Base-by-base conservation (phyloP, 2,113 vertebrate genomes). In the Cettia cetti region DNA sequence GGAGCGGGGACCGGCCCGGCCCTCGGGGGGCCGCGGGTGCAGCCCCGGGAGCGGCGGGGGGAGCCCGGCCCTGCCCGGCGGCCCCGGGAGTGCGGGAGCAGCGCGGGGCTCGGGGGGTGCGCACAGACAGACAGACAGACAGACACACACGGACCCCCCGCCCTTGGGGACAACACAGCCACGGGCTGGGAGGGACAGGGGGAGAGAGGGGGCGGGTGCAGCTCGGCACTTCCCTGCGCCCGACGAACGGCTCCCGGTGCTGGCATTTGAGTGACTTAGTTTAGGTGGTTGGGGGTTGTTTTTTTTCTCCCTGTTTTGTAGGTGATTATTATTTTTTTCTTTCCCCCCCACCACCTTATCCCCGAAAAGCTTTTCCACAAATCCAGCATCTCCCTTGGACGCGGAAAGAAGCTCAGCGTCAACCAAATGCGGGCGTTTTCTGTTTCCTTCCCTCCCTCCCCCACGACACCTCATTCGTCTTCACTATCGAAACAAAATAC, bases 341-440 rank as follows among this genome's bases (percentile, higher is more conserved):
- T 52, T 28, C 28, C 27, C 9, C 13, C 9, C 28, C 18, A 10
- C 6, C n/a, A n/a, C n/a, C n/a, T n/a, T n/a, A n/a, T n/a, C 9
- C 13, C 11, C 9, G 19, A 71, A 78, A 94, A 95, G 78, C 82
- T 85, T 78, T 79, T 56, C 79, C 66, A n/a, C 70, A 82, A 77
- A 78, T 54, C 79, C 65, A 90, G 75, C 90, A 90, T 74, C 49
- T 94, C 83, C 92, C 79, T 52, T 92, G 26, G 92, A 85, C 79
- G 50, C 80, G 83, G 90, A 96, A 92, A 92, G 40, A 78, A 91
- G 86, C 93, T 92, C 89, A 83, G 90, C 52, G n/a, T 57, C 63
- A 90, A 65, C 39, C 71, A 69, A 92, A 84, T 31, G 92, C 86
- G 37, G 78, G 52, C 44, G 61, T 40, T 81, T 77, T 61, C 64